phyloP scores from a whole-genome alignment of 2,888 invertebrate species.

The Scaptomyza tumidula region DNA sequence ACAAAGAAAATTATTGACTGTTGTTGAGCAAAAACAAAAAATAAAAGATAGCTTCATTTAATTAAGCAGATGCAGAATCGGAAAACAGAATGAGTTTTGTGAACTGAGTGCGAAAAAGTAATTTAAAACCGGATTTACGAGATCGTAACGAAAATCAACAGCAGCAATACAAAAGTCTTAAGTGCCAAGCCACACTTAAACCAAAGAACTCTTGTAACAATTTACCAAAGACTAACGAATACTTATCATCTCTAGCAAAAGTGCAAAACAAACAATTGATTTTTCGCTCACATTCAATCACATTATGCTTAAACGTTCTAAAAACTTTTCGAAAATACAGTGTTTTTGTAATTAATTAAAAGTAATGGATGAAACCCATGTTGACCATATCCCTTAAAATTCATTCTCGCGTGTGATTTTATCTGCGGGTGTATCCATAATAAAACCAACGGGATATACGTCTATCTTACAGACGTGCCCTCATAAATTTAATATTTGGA shows the following conservation, averaged over 20 bases:
- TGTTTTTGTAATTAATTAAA: slow-evolving; percentile 37
- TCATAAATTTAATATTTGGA: slow-evolving; percentile 59
- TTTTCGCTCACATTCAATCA: neutral
- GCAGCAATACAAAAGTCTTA: slow-evolving; percentile 54
- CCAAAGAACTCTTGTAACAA: slow-evolving; percentile 50
- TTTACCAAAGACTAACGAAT: slow-evolving; percentile 62
- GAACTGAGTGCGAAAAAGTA: slow-evolving; percentile 67
- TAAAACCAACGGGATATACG: slow-evolving; percentile 56
- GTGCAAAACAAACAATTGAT: slow-evolving; percentile 59
- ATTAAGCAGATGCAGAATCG: slow-evolving; percentile 22
- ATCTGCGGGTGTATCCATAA: slow-evolving; percentile 48
- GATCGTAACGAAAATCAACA: slow-evolving; percentile 19
- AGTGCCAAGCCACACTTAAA: slow-evolving; percentile 44
- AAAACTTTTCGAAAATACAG: slow-evolving; percentile 23
- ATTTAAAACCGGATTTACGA: slow-evolving; percentile 71
- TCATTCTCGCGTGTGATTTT: slow-evolving; percentile 7
- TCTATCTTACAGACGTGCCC: slow-evolving; percentile 57
- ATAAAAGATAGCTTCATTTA: neutral
- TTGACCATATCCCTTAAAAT: slow-evolving; percentile 12
- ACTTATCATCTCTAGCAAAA: slow-evolving; percentile 32
- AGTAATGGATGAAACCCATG: neutral
- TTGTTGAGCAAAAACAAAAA: slow-evolving; percentile 27
- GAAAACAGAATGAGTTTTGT: slow-evolving; percentile 43
- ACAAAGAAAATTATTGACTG: slow-evolving; percentile 28
- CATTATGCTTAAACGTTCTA: neutral